A percentile compares a stretch with the other conserved stretches of the same genome.
phyloP scores from a whole-genome alignment of 2,797 vertebrate genomes.

The Amblyraja radiata region DNA sequence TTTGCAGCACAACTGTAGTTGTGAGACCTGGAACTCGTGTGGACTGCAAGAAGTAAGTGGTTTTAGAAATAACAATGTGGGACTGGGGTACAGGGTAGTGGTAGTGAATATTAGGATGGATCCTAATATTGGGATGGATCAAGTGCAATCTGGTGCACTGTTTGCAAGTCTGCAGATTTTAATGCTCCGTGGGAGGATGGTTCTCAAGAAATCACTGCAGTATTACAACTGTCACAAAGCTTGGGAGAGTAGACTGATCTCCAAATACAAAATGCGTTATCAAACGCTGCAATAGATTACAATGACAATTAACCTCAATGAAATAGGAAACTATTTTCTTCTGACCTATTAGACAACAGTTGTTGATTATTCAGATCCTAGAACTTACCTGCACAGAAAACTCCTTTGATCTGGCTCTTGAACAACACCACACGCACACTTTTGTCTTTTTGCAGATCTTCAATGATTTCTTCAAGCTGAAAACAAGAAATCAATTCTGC shows the following conservation, averaged over 20 bases:
- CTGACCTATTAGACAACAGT: not conserved
- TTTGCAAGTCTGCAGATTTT: not conserved
- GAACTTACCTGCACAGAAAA: conserved; percentile 84
- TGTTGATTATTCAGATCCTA: not conserved
- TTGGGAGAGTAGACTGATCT: not conserved
- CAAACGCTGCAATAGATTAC: not conserved
- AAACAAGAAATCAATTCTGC: conserved; percentile 29
- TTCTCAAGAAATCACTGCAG: not conserved
- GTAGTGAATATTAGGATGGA: no score
- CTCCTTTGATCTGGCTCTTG: conserved; percentile 75
- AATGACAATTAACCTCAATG: not conserved
- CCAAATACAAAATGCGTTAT: not conserved
- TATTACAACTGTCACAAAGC: not conserved
- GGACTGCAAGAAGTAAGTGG: no score
- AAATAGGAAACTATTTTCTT: not conserved
- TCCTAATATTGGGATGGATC: no score
- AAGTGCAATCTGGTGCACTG: no score
- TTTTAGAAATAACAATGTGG: no score
- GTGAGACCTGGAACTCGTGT: no score
- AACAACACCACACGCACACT: conserved; percentile 74
- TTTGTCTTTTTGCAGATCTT: conserved; percentile 62
- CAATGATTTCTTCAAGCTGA: conserved; percentile 71
- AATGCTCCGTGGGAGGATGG: not conserved
- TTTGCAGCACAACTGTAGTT: no score
- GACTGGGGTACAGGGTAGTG: no score